These are phyloP conservation scores for Neosilurus hyrtlii DNA, from an alignment of 2,797 vertebrate genomes.

Conservation along the genomic window DNA sequence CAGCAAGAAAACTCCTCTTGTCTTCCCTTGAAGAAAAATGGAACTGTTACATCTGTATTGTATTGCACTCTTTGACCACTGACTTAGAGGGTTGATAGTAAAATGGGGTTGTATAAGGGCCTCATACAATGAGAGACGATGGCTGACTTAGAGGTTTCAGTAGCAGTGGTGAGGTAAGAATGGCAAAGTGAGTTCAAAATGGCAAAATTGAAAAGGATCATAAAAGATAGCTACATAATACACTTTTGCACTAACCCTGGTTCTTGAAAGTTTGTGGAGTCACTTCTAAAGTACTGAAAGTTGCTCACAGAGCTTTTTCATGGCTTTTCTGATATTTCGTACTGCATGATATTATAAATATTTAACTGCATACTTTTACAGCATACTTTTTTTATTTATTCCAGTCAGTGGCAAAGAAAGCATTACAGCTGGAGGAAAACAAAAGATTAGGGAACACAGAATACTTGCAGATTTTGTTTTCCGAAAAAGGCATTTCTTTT, in stretches of 20 bases:
- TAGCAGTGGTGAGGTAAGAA: not conserved
- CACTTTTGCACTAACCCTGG: not conserved
- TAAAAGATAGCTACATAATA: not conserved
- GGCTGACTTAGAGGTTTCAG: constrained; percentile 8
- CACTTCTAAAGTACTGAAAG: not conserved
- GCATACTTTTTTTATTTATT: not conserved
- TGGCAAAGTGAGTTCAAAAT: not conserved
- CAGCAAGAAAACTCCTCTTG: constrained; percentile 84
- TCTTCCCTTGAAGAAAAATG: constrained; percentile 81
- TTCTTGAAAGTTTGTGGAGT: not conserved
- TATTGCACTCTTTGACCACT: constrained; percentile 64
- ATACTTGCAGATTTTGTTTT: constrained; percentile 94
- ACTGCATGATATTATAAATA: not conserved
- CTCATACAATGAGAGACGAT: constrained; percentile 6
- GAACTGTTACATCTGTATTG: constrained; percentile 63
- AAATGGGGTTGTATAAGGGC: not conserved
- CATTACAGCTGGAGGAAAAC: constrained; percentile 44
- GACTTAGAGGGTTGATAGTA: constrained; percentile 47
- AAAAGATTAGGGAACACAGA: constrained; percentile 65
- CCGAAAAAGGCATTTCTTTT: constrained; percentile 83
- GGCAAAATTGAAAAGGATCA: not conserved
- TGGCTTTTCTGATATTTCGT: not conserved
- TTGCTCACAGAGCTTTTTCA: not conserved
- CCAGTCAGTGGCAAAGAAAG: constrained; percentile 70
- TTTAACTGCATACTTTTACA: not conserved